phyloP scores from a whole-genome alignment of 2,888 invertebrate genomes.

The Archaeoteleia sp. region DNA sequence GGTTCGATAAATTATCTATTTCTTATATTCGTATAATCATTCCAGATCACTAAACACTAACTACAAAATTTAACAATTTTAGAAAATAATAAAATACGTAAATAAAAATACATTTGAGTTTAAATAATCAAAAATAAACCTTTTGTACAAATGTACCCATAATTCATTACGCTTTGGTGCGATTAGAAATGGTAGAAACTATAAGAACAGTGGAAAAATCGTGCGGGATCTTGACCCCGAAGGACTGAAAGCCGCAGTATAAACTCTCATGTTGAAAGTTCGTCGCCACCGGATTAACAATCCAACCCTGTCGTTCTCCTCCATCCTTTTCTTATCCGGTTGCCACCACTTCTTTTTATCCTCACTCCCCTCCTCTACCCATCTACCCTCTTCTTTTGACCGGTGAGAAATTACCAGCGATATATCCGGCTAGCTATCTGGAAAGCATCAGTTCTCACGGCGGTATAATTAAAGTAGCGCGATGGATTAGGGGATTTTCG shows the following conservation, averaged over 20 bases:
- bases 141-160: too few relatives aligned
- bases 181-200: constrained; percentile 6
- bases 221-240: constrained; percentile 9
- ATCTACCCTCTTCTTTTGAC: constrained; percentile 25
- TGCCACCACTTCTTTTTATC: constrained; percentile 13
- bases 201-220: constrained; percentile 12
- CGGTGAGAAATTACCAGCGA: constrained; percentile 57
- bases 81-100: too few relatives aligned
- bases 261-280: constrained; percentile 47
- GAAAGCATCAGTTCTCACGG: constrained; percentile 56
- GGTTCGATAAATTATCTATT: too few relatives aligned
- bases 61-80: too few relatives aligned
- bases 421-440: constrained; percentile 56
- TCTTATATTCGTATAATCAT: too few relatives aligned
- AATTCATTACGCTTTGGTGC: neutral
- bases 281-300: constrained; percentile 45
- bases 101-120: too few relatives aligned
- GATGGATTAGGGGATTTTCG: constrained; percentile 60
- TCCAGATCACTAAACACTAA: too few relatives aligned
- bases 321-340: constrained; percentile 16
- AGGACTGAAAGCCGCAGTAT: constrained; percentile 27
- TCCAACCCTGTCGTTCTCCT: constrained; percentile 15
- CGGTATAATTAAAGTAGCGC: constrained; percentile 61
- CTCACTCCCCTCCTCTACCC: constrained; percentile 4
- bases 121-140: too few relatives aligned